These are phyloP conservation scores for Clistopyga incitator DNA, from an alignment of 2,888 invertebrate species.

Conservation along the genomic window DNA sequence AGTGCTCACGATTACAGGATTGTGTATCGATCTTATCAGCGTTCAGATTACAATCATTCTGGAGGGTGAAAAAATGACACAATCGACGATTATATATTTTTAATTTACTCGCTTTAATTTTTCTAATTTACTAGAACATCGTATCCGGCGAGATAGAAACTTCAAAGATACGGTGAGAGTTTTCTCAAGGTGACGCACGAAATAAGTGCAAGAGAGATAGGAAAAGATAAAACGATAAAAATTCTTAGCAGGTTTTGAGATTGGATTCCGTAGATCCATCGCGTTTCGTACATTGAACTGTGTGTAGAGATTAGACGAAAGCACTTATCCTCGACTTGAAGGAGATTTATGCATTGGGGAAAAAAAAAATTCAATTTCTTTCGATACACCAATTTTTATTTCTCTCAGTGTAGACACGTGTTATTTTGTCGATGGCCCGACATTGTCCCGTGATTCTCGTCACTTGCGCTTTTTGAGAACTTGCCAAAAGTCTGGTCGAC, in stretches of 20 bases:
- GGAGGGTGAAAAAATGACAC: background rate
- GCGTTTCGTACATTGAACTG: background rate
- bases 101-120: background rate
- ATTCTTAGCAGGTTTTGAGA: no score
- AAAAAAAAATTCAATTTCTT: no score
- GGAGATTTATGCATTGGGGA: no score
- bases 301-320: background rate
- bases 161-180: background rate
- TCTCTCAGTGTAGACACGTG: background rate
- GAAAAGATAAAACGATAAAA: no score
- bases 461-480: slow-evolving; percentile 25
- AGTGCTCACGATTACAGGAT: no score
- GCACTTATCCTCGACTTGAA: no score
- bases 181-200: no score
- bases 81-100: background rate
- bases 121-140: background rate
- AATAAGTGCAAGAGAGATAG: no score
- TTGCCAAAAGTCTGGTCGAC: slow-evolving; percentile 33
- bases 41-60: background rate
- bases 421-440: background rate
- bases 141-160: background rate
- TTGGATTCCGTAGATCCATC: background rate
- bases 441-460: background rate
- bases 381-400: no score
- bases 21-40: no score